Base-by-base conservation (phyloP, 2,113 vertebrate genomes). In the Ictalurus punctatus region DNA sequence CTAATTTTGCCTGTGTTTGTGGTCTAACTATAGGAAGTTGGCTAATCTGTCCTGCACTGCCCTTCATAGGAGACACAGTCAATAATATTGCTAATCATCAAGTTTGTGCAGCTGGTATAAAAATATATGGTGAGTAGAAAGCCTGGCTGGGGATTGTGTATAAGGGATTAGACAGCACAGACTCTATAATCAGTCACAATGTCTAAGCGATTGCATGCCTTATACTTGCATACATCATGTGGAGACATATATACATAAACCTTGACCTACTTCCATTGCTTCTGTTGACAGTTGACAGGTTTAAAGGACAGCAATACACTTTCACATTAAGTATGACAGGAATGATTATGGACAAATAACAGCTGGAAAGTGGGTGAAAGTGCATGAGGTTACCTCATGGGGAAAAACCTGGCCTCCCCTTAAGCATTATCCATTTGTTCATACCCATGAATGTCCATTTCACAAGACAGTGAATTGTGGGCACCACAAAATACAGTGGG, bases 301-400 rank as follows among this genome's bases (percentile, higher is more conserved):
- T 84, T 44, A 52, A 44, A 84, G 10, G 34, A 59, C 54, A 58
- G n/a, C 84, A 73, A 61, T 13, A 61, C 23, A 61, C 7, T 61
- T 63, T 78, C 13, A 30, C 25, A 76, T 79, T 6, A 10, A 12
- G 17, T 25, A 54, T 79, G 74, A 52, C 40, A 87, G 10, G 27
- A 65, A 86, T 21, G 17, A 34, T 73, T 40, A 78, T 48, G 27
- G 54, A 86, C 23, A 79, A 23, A 40, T 21, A 44, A 40, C 30
- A 85, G 59, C 8, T 1, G 63, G 63, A 85, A 85, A 85, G 27
- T 85, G 27, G 83, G 83, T 52, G 37, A 85, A 84, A 85, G 83
- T 54, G 37, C 27, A 74, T 27, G 27, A 23, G 58, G 40, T 34
- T 23, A 63, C 23, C 73, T 65, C 37, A 61, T 34, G 71, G 69